Evolutionary conservation across 2,797 vertebrate genomes (phyloP).

Genomic region (Hozukius guyotensis): DNA sequence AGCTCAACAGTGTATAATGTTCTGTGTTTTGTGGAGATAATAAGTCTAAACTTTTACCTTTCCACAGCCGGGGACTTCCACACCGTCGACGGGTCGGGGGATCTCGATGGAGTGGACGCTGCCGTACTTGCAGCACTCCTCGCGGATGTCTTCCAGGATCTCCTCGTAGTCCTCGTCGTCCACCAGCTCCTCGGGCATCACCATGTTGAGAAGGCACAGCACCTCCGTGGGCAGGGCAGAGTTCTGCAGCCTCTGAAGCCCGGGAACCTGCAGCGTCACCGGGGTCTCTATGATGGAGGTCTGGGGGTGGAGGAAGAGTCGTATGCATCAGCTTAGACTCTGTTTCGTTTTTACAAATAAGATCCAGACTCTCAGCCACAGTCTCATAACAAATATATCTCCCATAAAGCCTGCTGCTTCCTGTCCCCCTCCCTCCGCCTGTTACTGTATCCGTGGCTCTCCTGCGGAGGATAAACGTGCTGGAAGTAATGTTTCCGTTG

Average conservation of each 20-base stretch:
- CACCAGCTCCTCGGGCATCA: constrained; percentile 85
- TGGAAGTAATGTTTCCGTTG: no score
- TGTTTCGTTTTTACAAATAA: neutral
- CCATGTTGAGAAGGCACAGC: constrained; percentile 86
- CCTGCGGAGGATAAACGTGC: no score
- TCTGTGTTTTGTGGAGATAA: no score
- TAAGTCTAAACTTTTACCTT: constrained; percentile 66
- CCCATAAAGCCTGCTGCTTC: neutral
- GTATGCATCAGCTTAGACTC: neutral
- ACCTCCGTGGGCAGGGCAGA: constrained; percentile 80
- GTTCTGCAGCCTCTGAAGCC: constrained; percentile 80
- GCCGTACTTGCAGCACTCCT: constrained; percentile 86
- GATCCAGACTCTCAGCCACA: neutral
- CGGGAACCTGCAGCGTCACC: constrained; percentile 82
- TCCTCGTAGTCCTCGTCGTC: constrained; percentile 86
- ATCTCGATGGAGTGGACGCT: constrained; percentile 83
- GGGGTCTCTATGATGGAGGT: constrained; percentile 78
- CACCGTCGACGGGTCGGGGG: constrained; percentile 79
- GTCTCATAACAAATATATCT: neutral
- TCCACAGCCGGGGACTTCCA: constrained; percentile 85
- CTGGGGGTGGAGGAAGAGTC: constrained; percentile 28
- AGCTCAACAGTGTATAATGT: neutral
- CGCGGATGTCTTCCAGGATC: constrained; percentile 84
- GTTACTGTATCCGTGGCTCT: neutral
- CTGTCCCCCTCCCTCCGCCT: neutral